Percentiles rank a stretch among this genome's conserved stretches.
Conservation (phyloP, 2,113 vertebrate genomes). For the Panurus biarmicus region DNA sequence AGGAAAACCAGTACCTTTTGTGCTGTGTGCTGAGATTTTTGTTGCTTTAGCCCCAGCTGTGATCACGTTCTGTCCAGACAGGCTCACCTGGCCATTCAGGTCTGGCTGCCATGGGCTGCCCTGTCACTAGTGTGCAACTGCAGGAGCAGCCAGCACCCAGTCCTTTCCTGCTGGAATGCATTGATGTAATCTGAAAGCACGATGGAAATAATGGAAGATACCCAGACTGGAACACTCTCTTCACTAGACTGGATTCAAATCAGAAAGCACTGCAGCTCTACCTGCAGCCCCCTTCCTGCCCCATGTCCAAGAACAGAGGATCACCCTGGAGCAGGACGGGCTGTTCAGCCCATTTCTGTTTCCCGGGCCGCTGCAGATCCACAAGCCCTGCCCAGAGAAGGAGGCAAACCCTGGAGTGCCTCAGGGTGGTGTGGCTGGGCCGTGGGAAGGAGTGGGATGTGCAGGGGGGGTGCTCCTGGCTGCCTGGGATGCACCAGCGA, state of each 20-base stretch:
- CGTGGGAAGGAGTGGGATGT: not conserved
- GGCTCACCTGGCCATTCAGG: not conserved
- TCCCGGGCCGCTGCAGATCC: not conserved
- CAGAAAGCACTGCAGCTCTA: not conserved
- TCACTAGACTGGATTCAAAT: not conserved
- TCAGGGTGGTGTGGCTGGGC: not conserved
- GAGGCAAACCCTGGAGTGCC: not conserved
- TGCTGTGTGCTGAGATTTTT: not conserved
- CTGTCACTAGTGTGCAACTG: not conserved
- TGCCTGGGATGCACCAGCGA: not conserved
- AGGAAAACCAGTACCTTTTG: not conserved
- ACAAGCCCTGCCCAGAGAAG: not conserved
- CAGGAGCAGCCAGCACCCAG: not conserved
- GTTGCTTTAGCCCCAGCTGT: not conserved
- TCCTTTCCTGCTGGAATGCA: not conserved
- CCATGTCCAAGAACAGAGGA: not conserved
- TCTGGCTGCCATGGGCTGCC: fast-evolving
- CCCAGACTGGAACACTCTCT: not conserved
- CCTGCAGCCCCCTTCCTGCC: not conserved
- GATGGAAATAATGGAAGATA: not conserved
- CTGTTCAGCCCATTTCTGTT: not conserved
- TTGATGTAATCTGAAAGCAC: not conserved
- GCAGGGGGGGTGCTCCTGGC: not conserved
- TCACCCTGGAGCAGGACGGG: not conserved
- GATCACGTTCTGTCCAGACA: fast-evolving